Evolutionary conservation across 2,888 invertebrate genomes (phyloP), one percentile per base, ranked within the genome.

Genomic region (Bibio marci): DNA sequence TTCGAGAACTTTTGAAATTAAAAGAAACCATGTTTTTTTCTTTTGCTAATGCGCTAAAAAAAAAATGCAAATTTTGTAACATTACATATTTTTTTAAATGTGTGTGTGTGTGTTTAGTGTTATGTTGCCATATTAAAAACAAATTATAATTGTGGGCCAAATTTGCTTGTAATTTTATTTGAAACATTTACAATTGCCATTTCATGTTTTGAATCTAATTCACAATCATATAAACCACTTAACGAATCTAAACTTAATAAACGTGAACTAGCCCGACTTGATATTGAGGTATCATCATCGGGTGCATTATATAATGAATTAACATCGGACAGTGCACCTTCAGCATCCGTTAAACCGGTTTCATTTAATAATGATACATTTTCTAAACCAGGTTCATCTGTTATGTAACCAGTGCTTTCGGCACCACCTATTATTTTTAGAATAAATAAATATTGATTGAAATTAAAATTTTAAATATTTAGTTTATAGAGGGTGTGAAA

Each of bases 291-390:
- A 54, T 86, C 72, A 49, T 73, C 73, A 52, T 74, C 73, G 35
- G 59, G 63, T 44, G 71, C 72, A 58, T 79, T 76, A 59, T 79
- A 81, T 49, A 81, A 76, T 8, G 82, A 83, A 63, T 86, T 86
- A 37, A 86, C 81, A 62, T 86, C 86, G 51, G 85, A 85, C 43
- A 86, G 66, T 19, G 85, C 86, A 42, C 82, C 86, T 67, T 87
- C 86, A 10, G 83, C 85, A 63, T 86, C 86, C 2, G 85, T 86
- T 33, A 86, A 69, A 8, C 85, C 85, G 15, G 82, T 79, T 61
- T 86, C 86, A 62, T 86, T 83, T 14, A 85, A 61, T 70, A 86
- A 75, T 30, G 85, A 85, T 37, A 82, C 75, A 60, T 86, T 85
- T 60, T 86, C 85, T 11, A 85, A 65, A 13, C 82, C 83, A 1